Evolutionary conservation across 2,113 vertebrate species (phyloP), one percentile per base, ranked within the genome.

Genomic region (Bubo scandiacus): DNA sequence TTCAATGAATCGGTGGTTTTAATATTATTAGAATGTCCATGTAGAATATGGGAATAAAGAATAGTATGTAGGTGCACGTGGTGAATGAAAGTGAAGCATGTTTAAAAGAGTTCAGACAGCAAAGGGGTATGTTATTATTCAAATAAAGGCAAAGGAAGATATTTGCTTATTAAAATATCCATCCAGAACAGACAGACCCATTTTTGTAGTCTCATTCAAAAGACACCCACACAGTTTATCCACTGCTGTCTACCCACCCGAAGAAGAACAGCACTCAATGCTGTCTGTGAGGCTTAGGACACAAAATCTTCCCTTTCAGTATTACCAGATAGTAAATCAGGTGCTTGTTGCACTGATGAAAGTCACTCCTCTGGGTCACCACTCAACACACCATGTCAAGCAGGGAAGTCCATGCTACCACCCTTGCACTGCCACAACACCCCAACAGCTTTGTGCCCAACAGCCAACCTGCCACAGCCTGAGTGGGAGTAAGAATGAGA

Each of bases 1-100:
- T 95, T 84, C 91, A 94, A 57, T 95, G 97, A 97, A 98, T 90
- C 77, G 68, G 77, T 96, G 89, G 68, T 80, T 89, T 88, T 92
- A 90, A 94, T 57, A 72, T 51, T 91, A 82, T 92, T 62, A 88
- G 59, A 92, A 91, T 62, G 80, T 55, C 93, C 82, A 68, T 18
- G 59, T 22, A 81, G 79, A 94, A 79, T 55, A 77, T 4, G 20
- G 49, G 70, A 94, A 94, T 93, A 88, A 96, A 91, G 57, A 95
- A 63, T 26, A 93, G 58, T 62, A 89, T 1, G 32, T 29, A 90
- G 71, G 55, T 54, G 40, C 13, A 51, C 0, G 3, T 26, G 51
- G 81, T 87, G 43, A 84, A 93, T 87, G 43, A 84, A 93, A 84
- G n/a, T 23, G 49, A 90, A 81, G 61, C 25, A 67, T 12, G 32